phyloP scores from a whole-genome alignment of 2,113 vertebrate genomes.

The Bolborhynchus lineola region DNA sequence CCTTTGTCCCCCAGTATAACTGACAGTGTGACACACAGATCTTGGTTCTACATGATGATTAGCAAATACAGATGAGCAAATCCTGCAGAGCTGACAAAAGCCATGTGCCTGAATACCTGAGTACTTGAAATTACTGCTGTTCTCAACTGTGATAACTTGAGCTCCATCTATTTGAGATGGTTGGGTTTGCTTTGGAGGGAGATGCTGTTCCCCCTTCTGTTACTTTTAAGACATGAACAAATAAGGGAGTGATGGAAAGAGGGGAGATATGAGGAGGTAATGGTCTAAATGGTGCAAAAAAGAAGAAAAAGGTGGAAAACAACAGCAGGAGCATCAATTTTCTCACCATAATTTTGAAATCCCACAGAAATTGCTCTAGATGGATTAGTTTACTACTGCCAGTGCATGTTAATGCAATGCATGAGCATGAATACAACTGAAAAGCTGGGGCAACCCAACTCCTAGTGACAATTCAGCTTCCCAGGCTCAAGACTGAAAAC shows the following conservation, averaged over 20 bases:
- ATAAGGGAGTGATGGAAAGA: not conserved
- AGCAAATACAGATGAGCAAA: not conserved
- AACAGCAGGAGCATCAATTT: not conserved
- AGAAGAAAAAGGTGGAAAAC: not conserved
- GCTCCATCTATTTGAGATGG: not conserved
- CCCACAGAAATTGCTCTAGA: not conserved
- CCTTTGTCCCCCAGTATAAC: not conserved
- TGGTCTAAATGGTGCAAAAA: not conserved
- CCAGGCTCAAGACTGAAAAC: not conserved
- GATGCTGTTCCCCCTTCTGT: not conserved
- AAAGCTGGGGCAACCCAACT: not conserved
- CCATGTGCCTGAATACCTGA: accelerated
- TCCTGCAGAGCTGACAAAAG: not conserved
- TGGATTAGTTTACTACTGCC: not conserved
- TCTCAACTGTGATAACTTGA: not conserved
- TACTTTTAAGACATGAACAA: not conserved
- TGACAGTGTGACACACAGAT: accelerated
- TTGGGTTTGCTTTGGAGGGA: not conserved
- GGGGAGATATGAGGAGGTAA: not conserved
- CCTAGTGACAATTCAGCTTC: not conserved
- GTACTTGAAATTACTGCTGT: not conserved
- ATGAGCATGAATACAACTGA: not conserved
- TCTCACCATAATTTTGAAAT: not conserved
- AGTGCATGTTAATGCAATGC: not conserved
- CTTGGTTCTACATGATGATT: not conserved